Base-by-base conservation (phyloP, 2,888 invertebrate species). In the Lordiphosa andalusiaca region DNA sequence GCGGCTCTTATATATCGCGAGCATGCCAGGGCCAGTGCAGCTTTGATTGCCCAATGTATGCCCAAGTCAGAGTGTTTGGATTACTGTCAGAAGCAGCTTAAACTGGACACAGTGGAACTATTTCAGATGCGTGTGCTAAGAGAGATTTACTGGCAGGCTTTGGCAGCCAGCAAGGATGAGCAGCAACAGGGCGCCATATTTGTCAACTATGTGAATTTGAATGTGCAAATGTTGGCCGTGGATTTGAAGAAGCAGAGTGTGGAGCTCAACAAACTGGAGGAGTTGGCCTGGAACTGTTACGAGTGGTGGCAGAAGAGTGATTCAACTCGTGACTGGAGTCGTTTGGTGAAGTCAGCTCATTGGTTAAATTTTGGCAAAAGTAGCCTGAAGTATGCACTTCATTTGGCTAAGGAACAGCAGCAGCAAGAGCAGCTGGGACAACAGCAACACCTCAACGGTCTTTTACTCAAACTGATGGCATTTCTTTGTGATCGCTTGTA, bases 341-440 rank as follows among this genome's bases (percentile, higher is more conserved):
- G 85, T 5, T 71, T 88, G n/a, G 88, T 91, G 36, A 88, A 89
- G 21, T 76, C 72, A 84, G 90, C 86, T 53, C 91, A 70, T 9
- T 93, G 93, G 91, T 90, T 92, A 60, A 91, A 91, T 63, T 93
- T 92, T 75, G 92, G 92, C 67, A 93, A 93, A 85, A 91, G 91
- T 23, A 91, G 92, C 4, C 88, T 95, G n/a, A 94, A 94, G 85
- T 91, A 91, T 69, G 93, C 93, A 0, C 88, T 95, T 50, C 92
- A 91, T 23, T 87, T 13, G 72, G 90, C 90, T 0, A 89, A 84
- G 6, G n/a, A 88, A 2, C 19, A 19, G 19, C 19, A 19, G 19
- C 19, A 19, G 76, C 61, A 66, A 1, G 55, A 71, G 16, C 58
- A 65, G 5, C 59, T 46, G 2, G 50, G 49, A 3, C 58, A 70